These are phyloP conservation scores for Pachyrhynchus sulphureomaculatus DNA, from an alignment of 1,140 invertebrate genomes.

Conservation along the genomic window DNA sequence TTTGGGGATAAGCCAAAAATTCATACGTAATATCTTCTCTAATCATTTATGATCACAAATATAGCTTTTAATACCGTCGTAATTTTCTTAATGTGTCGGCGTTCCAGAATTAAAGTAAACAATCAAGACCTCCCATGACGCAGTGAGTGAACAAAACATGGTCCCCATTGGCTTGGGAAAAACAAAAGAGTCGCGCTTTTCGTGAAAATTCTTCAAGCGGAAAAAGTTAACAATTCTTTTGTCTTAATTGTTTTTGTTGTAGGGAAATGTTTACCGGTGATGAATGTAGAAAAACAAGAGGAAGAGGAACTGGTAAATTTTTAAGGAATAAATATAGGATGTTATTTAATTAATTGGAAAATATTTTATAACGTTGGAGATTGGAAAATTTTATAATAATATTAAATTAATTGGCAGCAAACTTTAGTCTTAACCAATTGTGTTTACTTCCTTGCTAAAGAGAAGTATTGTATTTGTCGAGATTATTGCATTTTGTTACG, in stretches of 20 bases:
- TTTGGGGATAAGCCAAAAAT: too few species aligned
- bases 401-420: too few species aligned
- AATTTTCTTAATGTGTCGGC: constrained; percentile 23
- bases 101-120: constrained; percentile 23
- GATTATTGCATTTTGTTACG: too few species aligned
- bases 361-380: too few species aligned
- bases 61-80: not conserved
- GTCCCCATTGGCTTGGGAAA: constrained; percentile 2
- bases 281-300: not conserved
- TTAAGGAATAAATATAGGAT: not conserved
- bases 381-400: too few species aligned
- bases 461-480: too few species aligned
- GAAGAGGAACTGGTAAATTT: not conserved
- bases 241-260: constrained; percentile 18
- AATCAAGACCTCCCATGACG: constrained; percentile 14
- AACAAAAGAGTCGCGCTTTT: constrained; percentile 23
- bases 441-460: too few species aligned
- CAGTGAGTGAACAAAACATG: not conserved
- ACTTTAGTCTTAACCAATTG: too few species aligned
- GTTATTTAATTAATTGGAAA: too few species aligned
- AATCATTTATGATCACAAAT: too few species aligned
- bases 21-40: too few species aligned
- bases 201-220: constrained; percentile 24
- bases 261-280: not conserved
- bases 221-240: constrained; percentile 31